Conservation (phyloP, 2,113 vertebrate genomes). For the Loxodonta africana region DNA sequence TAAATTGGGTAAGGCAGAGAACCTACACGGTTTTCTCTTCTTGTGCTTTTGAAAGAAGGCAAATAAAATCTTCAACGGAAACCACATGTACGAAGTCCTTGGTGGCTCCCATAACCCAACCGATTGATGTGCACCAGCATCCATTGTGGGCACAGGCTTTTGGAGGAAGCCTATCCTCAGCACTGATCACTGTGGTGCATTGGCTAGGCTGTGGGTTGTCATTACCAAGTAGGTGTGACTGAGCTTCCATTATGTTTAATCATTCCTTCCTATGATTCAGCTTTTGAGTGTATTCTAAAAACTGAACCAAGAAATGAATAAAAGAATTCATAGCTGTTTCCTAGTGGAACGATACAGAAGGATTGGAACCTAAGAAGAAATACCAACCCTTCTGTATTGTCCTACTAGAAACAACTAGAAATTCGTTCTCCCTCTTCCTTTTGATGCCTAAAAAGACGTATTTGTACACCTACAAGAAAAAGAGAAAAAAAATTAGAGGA, state of each 20-base stretch:
- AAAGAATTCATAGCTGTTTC: no score
- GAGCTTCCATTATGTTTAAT: not conserved
- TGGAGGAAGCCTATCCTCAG: not conserved
- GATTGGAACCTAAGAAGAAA: slow-evolving; percentile 35
- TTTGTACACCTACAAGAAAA: not conserved
- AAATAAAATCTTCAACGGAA: slow-evolving; percentile 9
- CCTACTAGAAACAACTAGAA: not conserved
- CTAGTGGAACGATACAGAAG: no score
- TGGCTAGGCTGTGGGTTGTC: slow-evolving; percentile 22
- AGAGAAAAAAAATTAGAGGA: not conserved
- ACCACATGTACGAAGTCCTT: not conserved
- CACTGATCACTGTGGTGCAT: not conserved
- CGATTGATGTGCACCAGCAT: not conserved
- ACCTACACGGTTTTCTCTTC: slow-evolving; percentile 1
- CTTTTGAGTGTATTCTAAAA: slow-evolving; percentile 50
- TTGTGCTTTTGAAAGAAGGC: slow-evolving; percentile 33
- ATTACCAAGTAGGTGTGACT: not conserved
- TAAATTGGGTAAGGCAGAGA: not conserved
- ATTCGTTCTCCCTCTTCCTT: not conserved
- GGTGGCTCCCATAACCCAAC: not conserved
- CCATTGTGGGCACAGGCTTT: not conserved
- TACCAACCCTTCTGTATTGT: not conserved
- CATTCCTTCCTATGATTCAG: not conserved
- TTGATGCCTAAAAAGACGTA: slow-evolving; percentile 11
- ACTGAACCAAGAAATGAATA: slow-evolving; percentile 28